Evolutionary conservation across 2,797 vertebrate genomes (phyloP).

Genomic region (Mormyrus proboscirostris): DNA sequence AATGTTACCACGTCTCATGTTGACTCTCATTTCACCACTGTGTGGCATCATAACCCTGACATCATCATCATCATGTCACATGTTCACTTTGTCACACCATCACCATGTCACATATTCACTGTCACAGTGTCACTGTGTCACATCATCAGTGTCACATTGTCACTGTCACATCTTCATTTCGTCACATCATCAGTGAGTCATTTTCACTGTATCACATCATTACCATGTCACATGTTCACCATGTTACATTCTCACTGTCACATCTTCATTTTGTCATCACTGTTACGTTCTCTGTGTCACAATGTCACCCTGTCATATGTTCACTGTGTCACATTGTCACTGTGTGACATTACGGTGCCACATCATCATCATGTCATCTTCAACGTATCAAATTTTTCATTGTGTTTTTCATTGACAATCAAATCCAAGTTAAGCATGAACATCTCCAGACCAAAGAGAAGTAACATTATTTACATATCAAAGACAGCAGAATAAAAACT

Average conservation of each 20-base stretch:
- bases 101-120: not conserved
- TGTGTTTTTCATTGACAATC: not conserved
- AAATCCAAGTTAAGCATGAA: constrained; percentile 4
- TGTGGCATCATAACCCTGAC: not conserved
- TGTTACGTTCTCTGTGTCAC: not conserved
- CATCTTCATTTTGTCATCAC: not conserved
- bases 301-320: not conserved
- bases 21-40: not conserved
- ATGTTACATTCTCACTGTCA: not conserved
- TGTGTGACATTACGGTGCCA: not conserved
- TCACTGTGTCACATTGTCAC: not conserved
- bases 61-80: not conserved
- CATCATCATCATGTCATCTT: not conserved
- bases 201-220: not conserved
- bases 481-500: constrained; percentile 17
- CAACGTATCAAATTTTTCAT: not conserved
- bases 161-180: not conserved
- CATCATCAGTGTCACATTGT: not conserved
- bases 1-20: not conserved
- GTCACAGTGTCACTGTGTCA: not conserved
- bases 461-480: constrained; percentile 29
- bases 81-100: not conserved
- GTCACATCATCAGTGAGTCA: too few species aligned
- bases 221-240: not conserved
- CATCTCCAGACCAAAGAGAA: not conserved